Evolutionary conservation across 2,888 invertebrate genomes (phyloP), one percentile per base, ranked within the genome.

Genomic region (Drosophila melanocephala): DNA sequence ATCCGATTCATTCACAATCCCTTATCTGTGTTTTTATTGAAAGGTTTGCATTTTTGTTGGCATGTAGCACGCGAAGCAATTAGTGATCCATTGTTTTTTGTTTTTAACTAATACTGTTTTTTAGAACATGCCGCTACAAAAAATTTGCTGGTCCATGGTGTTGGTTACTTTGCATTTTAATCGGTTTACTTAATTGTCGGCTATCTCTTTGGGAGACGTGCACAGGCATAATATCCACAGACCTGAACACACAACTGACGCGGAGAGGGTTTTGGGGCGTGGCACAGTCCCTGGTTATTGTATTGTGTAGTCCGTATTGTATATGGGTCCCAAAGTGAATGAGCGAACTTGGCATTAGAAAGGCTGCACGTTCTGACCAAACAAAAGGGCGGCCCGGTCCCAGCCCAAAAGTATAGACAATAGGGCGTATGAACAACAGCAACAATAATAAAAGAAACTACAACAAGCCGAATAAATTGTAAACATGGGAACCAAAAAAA

Each of bases 181-280:
- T 90, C 82, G 90, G 75, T 90, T 87, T 77, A 73, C 81, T 81
- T 87, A 87, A 87, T 87, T 87, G 90, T 89, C 90, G 87, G 64
- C 62, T 55, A 62, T 55, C 51, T 50, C 30, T 44, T 28, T 42
- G 53, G 12, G 51, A 59, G 47, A 72, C 82, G 69, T 78, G 71
- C 75, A 75, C 50, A 52, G 65, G 60, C 81, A 81, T 78, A 81
- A 81, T 81, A 66, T 77, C 30, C 62, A 10, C 65, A 33, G 42
- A 37, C 47, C 47, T 7, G 14, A 22, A 9, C 37, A 12, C 19
- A 56, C 26, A 56, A 56, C 19, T 10, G 22, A 56, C 6, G 26
- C 28, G 26, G 14, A 6, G n/a, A 28, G 28, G 30, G 37, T 57
- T 28, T 35, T 26, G 51, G 35, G 60, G 57, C 16, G 55, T 74